These are phyloP conservation scores for Artemia sp. DNA, from an alignment of 2,888 invertebrate species.

Conservation along the genomic window DNA sequence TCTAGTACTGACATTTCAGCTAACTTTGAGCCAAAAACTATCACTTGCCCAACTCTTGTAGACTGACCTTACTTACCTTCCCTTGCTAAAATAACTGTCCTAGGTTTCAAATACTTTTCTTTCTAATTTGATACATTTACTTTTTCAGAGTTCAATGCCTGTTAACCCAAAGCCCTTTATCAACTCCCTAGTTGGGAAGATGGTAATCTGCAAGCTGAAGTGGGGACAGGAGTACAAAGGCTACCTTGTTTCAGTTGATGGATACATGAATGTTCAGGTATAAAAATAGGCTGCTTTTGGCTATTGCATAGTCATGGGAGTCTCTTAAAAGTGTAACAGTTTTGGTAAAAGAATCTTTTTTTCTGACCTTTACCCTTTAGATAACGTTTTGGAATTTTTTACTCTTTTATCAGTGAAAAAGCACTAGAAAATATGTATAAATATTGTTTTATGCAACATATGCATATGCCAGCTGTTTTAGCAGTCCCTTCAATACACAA, in stretches of 20 bases:
- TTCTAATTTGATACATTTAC: too few relatives aligned
- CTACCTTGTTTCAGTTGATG: slow-evolving; percentile 88
- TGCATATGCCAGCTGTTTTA: too few relatives aligned
- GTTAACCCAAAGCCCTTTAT: slow-evolving; percentile 98
- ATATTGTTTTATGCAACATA: too few relatives aligned
- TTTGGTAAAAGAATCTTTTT: slow-evolving; percentile 9
- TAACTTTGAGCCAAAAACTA: too few relatives aligned
- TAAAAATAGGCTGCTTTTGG: slow-evolving; percentile 12
- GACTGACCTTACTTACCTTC: too few relatives aligned
- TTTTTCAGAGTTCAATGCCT: slow-evolving; percentile 55
- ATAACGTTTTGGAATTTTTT: not conserved
- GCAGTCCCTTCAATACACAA: too few relatives aligned
- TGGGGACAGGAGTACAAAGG: slow-evolving; percentile 99
- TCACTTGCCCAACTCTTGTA: too few relatives aligned
- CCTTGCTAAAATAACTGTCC: too few relatives aligned
- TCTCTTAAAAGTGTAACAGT: not conserved
- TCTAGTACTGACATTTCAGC: too few relatives aligned
- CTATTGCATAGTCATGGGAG: not conserved
- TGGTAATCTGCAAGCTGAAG: slow-evolving; percentile 90
- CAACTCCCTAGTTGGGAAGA: slow-evolving; percentile 92
- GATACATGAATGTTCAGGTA: slow-evolving; percentile 89
- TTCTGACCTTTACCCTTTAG: slow-evolving; percentile 10
- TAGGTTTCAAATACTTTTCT: too few relatives aligned
- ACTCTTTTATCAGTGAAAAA: too few relatives aligned
- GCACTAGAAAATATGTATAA: too few relatives aligned